Evolutionary conservation across 2,113 vertebrate genomes (phyloP), one percentile per base, ranked within the genome.

Genomic region (Patagioenas fasciata): DNA sequence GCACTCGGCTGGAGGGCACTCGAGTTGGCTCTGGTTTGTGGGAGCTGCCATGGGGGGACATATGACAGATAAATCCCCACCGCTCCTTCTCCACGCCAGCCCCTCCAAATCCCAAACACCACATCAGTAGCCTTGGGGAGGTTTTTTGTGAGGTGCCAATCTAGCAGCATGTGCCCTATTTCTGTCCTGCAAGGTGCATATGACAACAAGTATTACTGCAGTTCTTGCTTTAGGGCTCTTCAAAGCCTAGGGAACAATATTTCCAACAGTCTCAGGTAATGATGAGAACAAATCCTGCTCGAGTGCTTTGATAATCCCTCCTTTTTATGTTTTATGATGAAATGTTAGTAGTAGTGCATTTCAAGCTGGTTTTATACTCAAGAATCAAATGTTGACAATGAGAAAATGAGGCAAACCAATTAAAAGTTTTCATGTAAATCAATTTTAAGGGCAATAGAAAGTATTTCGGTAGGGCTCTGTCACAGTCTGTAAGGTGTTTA

Each of bases 21-120:
- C 0, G 1, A 23, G 24, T 5, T n/a, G 12, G 5, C 64, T 6
- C 11, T 3, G 0, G 5, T n/a, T 13, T 0, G 0, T 2, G 14
- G 70, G 42, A 40, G 34, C 50, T 44, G 42, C 42, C 34, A 4
- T 0, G 3, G 21, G 24, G 24, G 15, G 2, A 7, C 0, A 2
- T 0, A 5, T 5, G 56, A 12, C 38, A 14, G 6, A 5, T 5
- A 25, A 3, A 21, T 0, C 70, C 23, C 20, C 44, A 42, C 31
- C 36, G 38, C 17, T 20, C 42, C 15, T 42, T 42, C 42, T 44
- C 42, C 42, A 8, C 9, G 0, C 34, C 61, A 74, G 57, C 78
- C 44, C 67, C 73, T 4, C 69, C 29, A 3, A 34, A 38, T 57
- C 6, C 47, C 5, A 8, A 34, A 31, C 17, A 3, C 50, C 42